These are phyloP conservation scores for Ariopsis seemanni DNA, from an alignment of 2,113 vertebrate genomes.

Conservation along the genomic window DNA sequence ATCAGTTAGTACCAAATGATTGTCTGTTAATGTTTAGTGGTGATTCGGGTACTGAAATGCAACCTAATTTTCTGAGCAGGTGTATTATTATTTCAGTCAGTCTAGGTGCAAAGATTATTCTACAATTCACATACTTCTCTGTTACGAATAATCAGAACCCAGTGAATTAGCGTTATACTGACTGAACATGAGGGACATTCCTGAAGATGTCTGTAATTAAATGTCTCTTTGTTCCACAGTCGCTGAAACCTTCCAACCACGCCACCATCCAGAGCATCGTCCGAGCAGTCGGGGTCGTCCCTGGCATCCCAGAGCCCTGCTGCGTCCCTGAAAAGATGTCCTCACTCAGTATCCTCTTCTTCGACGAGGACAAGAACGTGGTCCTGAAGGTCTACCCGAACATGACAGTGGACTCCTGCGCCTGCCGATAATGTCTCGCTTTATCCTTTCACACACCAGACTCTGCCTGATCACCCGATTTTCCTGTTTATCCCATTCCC, in stretches of 20 bases:
- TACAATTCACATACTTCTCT: not conserved
- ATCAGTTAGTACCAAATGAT: not conserved
- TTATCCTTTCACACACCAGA: constrained; percentile 15
- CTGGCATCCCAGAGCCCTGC: constrained; percentile 91
- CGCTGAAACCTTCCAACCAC: constrained; percentile 93
- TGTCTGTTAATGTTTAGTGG: not conserved
- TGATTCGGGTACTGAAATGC: not conserved
- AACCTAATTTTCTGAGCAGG: not conserved
- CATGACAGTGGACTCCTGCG: constrained; percentile 96
- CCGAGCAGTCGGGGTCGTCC: constrained; percentile 87
- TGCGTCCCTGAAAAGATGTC: constrained; percentile 97
- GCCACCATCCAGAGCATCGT: constrained; percentile 99
- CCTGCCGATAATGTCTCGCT: constrained; percentile 80
- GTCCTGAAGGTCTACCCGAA: constrained; percentile 97
- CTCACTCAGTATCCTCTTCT: constrained; percentile 93
- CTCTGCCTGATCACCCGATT: constrained; percentile 15
- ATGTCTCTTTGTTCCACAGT: constrained; percentile 67
- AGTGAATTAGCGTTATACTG: not conserved
- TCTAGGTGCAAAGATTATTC: not conserved
- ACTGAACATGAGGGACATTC: not conserved
- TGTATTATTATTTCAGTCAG: not conserved
- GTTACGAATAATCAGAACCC: not conserved
- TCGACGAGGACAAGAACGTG: constrained; percentile 94
- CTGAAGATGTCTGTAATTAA: not conserved
- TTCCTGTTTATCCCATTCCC: constrained; percentile 39